Conservation (phyloP, 2,888 invertebrate genomes). For the Neoitamus cyanurus region DNA sequence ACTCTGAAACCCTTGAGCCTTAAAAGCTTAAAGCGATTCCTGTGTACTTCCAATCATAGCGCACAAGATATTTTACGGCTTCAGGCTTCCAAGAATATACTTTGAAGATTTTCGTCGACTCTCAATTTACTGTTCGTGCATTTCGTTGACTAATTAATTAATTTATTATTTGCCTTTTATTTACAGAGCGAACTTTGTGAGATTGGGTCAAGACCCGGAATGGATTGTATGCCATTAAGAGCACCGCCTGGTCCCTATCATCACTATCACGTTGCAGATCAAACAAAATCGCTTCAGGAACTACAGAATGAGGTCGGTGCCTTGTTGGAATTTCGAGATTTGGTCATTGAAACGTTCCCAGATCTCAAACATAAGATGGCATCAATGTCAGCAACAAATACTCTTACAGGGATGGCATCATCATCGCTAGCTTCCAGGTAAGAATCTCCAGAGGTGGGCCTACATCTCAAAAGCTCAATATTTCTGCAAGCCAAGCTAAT, state of each 20-base stretch:
- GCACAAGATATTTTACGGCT: no score
- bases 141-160: no score
- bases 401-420: conserved; percentile 62
- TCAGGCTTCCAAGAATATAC: no score
- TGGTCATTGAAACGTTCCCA: conserved; percentile 94
- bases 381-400: conserved; percentile 70
- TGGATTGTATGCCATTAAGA: conserved; percentile 85
- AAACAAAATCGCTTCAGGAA: conserved; percentile 92
- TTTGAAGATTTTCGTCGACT: no score
- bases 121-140: no score
- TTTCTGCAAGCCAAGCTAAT: neutral
- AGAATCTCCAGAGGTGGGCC: neutral
- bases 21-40: no score
- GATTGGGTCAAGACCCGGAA: conserved; percentile 74
- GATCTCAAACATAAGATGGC: conserved; percentile 90
- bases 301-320: conserved; percentile 94
- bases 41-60: no score
- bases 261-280: conserved; percentile 83
- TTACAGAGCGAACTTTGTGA: conserved; percentile 55
- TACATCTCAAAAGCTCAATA: neutral
- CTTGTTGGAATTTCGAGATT: conserved; percentile 89
- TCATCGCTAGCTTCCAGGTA: conserved; percentile 62
- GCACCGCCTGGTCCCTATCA: conserved; percentile 80
- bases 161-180: conserved; percentile 29
- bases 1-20: no score